Conservation (phyloP, 2,113 vertebrate species). For the Colistium nudipinnis region DNA sequence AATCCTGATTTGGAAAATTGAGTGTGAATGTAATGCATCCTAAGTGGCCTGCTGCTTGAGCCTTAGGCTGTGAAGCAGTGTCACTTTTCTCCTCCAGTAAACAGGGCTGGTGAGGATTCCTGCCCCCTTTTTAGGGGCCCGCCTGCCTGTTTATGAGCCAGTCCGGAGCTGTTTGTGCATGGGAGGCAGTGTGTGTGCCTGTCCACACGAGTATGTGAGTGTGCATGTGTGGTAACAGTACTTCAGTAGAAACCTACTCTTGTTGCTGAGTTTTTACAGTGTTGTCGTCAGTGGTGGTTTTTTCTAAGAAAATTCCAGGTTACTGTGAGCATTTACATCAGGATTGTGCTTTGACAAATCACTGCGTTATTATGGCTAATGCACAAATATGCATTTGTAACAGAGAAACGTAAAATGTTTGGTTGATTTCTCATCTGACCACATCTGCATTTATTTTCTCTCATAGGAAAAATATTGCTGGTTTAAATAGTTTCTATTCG, state of each 20-base stretch:
- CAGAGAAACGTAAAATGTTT: not conserved
- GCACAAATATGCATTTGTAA: not conserved
- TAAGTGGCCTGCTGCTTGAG: conserved; percentile 39
- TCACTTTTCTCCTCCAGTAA: conserved; percentile 77
- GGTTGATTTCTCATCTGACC: not conserved
- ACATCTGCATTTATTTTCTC: not conserved
- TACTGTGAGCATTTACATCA: conserved; percentile 25
- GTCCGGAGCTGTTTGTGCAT: conserved; percentile 68
- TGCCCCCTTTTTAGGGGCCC: conserved; percentile 78
- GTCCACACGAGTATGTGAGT: conserved; percentile 38
- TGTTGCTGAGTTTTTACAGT: conserved; percentile 68
- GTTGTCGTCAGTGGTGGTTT: conserved; percentile 56
- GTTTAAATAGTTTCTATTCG: not conserved
- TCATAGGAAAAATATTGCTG: not conserved
- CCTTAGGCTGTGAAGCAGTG: conserved; percentile 67
- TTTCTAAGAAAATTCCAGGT: conserved; percentile 15
- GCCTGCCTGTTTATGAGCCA: conserved; percentile 79
- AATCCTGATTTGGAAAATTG: conserved; percentile 3
- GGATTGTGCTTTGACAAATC: conserved; percentile 16
- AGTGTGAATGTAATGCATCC: conserved; percentile 40
- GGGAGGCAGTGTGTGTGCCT: conserved; percentile 47
- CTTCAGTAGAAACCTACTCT: conserved; percentile 63
- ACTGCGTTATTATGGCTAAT: not conserved
- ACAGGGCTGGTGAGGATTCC: conserved; percentile 75
- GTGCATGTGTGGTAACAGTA: conserved; percentile 25